These are phyloP conservation scores for Zelleria hepariella DNA, from an alignment of 2,888 invertebrate species.

Conservation along the genomic window DNA sequence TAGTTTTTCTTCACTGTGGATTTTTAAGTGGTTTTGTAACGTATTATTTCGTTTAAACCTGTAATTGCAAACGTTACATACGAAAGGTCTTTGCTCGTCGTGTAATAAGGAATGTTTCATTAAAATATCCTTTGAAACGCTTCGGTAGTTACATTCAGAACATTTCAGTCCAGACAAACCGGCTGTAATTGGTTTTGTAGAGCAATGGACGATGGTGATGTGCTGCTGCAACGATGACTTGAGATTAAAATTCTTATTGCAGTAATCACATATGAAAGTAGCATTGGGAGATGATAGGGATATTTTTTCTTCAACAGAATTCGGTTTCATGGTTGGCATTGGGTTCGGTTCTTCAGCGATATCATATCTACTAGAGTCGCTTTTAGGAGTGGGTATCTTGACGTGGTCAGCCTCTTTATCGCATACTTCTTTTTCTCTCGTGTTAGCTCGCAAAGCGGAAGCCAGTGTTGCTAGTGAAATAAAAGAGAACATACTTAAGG, in stretches of 20 bases:
- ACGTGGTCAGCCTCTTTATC: too few species aligned
- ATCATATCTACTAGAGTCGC: too few species aligned
- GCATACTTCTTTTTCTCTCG: too few species aligned
- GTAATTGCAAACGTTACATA: conserved; percentile 12
- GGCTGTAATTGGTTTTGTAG: not conserved
- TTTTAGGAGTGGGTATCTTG: too few species aligned
- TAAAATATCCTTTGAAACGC: conserved; percentile 1
- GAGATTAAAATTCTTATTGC: not conserved
- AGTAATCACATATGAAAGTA: not conserved
- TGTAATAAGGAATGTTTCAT: conserved; percentile 11
- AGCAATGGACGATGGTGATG: not conserved
- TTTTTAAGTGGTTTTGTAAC: conserved; percentile 14
- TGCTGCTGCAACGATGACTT: not conserved
- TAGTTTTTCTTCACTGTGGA: conserved; percentile 16
- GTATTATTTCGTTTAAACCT: not conserved
- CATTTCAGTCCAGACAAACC: conserved; percentile 1
- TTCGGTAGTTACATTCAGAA: conserved; percentile 10
- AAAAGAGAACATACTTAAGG: not conserved
- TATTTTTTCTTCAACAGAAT: not conserved
- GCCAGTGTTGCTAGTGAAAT: not conserved
- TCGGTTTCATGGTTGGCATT: not conserved
- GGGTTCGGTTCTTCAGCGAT: not conserved
- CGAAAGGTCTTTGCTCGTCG: conserved; percentile 11
- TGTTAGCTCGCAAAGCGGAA: not conserved
- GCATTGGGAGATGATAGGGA: not conserved